A percentile compares a stretch with the other conserved stretches of the same genome.
Evolutionary conservation across 2,113 vertebrate species (phyloP).

Genomic region (Mastomys natalensis): DNA sequence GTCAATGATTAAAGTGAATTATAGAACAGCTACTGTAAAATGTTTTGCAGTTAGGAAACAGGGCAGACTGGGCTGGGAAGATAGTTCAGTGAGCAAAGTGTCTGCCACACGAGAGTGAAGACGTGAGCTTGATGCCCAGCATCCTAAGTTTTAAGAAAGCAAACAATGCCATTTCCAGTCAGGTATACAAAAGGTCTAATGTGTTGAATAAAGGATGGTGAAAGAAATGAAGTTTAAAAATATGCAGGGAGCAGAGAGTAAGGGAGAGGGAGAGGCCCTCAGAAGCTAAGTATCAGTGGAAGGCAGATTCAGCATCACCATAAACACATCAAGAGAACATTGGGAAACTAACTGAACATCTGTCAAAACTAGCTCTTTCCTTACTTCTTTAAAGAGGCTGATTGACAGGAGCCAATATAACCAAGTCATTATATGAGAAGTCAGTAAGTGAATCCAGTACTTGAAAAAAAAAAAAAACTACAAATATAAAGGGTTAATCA

Average conservation of each 20-base stretch:
- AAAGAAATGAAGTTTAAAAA: conserved; percentile 42
- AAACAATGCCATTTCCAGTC: conserved; percentile 23
- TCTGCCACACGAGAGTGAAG: neutral
- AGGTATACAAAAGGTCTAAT: neutral
- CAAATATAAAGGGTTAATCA: conserved; percentile 21
- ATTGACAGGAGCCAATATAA: conserved; percentile 40
- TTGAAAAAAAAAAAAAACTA: neutral
- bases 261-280: neutral
- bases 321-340: conserved; percentile 15
- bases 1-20: conserved; percentile 43
- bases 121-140: too few relatives aligned
- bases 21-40: neutral
- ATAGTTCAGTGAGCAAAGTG: neutral
- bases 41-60: neutral
- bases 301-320: neutral
- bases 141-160: neutral
- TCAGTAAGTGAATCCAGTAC: conserved; percentile 21
- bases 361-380: conserved; percentile 28
- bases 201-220: neutral
- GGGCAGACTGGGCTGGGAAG: neutral
- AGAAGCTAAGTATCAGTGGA: conserved; percentile 9
- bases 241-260: neutral
- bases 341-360: neutral
- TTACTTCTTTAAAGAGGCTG: conserved; percentile 35
- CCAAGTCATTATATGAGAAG: conserved; percentile 25